Percentiles rank a stretch among this genome's conserved stretches.
Conservation (phyloP, 1,140 invertebrate species). For the Drosophila orena region DNA sequence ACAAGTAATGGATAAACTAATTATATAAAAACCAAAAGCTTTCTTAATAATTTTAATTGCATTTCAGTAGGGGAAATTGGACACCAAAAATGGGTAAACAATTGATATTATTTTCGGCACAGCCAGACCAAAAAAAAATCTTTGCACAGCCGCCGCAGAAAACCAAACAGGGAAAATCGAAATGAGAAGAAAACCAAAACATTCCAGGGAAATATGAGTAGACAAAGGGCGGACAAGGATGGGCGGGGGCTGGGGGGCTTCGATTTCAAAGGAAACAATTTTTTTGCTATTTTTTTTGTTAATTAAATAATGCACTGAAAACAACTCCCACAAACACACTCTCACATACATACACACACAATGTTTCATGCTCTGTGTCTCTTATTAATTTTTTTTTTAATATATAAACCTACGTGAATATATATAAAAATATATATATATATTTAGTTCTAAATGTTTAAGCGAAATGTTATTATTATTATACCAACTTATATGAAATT, state of each 20-base stretch:
- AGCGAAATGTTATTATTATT: constrained; percentile 80
- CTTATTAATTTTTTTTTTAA: constrained; percentile 52
- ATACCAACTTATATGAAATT: constrained; percentile 79
- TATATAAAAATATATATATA: constrained; percentile 31
- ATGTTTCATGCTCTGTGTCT: constrained; percentile 72
- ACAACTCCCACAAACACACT: constrained; percentile 15
- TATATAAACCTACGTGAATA: constrained; percentile 38
- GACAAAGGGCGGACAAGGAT: constrained; percentile 5
- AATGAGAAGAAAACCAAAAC: constrained; percentile 42
- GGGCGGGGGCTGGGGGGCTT: constrained; percentile 19
- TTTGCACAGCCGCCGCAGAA: constrained; percentile 31
- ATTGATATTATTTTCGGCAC: constrained; percentile 31
- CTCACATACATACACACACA: constrained; percentile 30
- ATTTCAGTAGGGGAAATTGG: constrained; percentile 39
- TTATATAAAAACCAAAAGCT: constrained; percentile 57
- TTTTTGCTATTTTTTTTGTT: constrained; percentile 49
- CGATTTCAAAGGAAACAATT: constrained; percentile 10
- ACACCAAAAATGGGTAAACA: background rate
- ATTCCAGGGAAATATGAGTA: constrained; percentile 58
- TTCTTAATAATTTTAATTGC: constrained; percentile 53
- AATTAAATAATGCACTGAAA: constrained; percentile 59
- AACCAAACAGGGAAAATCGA: constrained; percentile 34
- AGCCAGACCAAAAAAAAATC: constrained; percentile 38
- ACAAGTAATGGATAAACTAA: constrained; percentile 48
- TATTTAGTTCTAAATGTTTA: constrained; percentile 64